A percentile compares a stretch with the other conserved stretches of the same genome.
phyloP scores from a whole-genome alignment of 2,888 invertebrate genomes.

The Synanthedon andrenaeformis region DNA sequence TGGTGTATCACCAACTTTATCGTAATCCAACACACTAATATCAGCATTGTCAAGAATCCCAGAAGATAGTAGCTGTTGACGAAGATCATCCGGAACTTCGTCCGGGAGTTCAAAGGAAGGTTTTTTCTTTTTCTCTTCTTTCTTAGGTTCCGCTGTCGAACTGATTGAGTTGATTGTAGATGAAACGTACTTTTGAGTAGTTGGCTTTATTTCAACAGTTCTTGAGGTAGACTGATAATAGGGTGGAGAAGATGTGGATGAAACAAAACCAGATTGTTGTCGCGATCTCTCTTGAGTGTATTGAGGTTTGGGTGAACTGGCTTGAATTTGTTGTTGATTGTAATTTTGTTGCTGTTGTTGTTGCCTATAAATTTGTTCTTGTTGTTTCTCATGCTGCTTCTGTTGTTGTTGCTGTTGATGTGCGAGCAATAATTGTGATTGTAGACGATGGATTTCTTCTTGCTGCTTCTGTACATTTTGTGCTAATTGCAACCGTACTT shows the following conservation, averaged over 20 bases:
- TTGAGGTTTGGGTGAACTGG: slow-evolving; percentile 44
- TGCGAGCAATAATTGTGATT: slow-evolving; percentile 43
- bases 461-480: slow-evolving; percentile 65
- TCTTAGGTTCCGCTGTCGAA: slow-evolving; percentile 46
- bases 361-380: slow-evolving; percentile 22
- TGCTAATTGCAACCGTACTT: slow-evolving; percentile 50
- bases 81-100: slow-evolving; percentile 88
- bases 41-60: slow-evolving; percentile 90
- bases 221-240: slow-evolving; percentile 56
- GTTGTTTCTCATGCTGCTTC: slow-evolving; percentile 23
- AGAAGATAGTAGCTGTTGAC: slow-evolving; percentile 84
- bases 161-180: slow-evolving; percentile 61
- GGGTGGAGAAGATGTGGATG: slow-evolving; percentile 41
- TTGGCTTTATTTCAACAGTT: slow-evolving; percentile 59
- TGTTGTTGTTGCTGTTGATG: slow-evolving; percentile 47
- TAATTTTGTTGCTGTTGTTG: slow-evolving; percentile 24
- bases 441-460: slow-evolving; percentile 64
- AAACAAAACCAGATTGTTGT: slow-evolving; percentile 30
- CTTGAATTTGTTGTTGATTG: slow-evolving; percentile 35
- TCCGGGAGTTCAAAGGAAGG: slow-evolving; percentile 77
- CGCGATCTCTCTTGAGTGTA: slow-evolving; percentile 54
- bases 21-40: slow-evolving; percentile 88
- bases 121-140: slow-evolving; percentile 70
- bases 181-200: slow-evolving; percentile 61
- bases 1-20: slow-evolving; percentile 88